These are phyloP conservation scores for Tetragonisca angustula DNA, from an alignment of 2,888 invertebrate species.

Conservation along the genomic window DNA sequence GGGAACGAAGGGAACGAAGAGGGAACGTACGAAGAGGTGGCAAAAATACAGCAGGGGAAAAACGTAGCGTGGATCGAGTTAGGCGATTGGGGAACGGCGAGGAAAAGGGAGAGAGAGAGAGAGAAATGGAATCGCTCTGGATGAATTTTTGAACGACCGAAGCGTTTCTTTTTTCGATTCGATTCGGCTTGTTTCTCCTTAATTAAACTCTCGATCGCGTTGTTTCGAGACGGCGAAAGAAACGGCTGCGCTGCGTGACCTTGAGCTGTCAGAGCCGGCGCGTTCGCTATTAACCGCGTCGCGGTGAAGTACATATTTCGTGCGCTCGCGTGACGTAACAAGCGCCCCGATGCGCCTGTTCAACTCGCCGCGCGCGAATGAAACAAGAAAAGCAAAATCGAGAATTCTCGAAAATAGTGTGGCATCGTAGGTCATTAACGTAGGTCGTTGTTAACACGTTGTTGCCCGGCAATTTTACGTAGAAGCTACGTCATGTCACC, in stretches of 20 bases:
- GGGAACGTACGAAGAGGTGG: not conserved
- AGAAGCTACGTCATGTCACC: too few relatives aligned
- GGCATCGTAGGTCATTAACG: too few relatives aligned
- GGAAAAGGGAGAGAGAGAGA: not conserved
- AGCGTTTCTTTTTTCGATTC: conserved; percentile 46
- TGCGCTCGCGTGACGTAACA: conserved; percentile 45
- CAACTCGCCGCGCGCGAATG: not conserved
- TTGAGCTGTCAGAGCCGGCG: conserved; percentile 64
- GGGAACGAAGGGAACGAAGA: conserved; percentile 1
- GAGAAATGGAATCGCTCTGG: conserved; percentile 8
- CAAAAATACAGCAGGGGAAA: not conserved
- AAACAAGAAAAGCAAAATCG: not conserved
- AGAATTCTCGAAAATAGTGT: not conserved
- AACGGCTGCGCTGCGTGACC: conserved; percentile 42
- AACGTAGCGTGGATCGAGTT: not conserved
- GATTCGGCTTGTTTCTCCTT: conserved; percentile 58
- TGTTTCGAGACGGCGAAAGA: conserved; percentile 58
- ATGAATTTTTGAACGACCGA: conserved; percentile 43
- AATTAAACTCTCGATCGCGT: conserved; percentile 65
- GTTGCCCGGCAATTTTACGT: too few relatives aligned
- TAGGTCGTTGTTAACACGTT: too few relatives aligned
- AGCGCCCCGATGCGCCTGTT: not conserved
- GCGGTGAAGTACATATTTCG: conserved; percentile 7
- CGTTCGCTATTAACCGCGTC: conserved; percentile 44
- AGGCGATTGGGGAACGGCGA: not conserved